These are phyloP conservation scores for Halcyon malimbica DNA, from an alignment of 2,113 vertebrate species.

Conservation along the genomic window DNA sequence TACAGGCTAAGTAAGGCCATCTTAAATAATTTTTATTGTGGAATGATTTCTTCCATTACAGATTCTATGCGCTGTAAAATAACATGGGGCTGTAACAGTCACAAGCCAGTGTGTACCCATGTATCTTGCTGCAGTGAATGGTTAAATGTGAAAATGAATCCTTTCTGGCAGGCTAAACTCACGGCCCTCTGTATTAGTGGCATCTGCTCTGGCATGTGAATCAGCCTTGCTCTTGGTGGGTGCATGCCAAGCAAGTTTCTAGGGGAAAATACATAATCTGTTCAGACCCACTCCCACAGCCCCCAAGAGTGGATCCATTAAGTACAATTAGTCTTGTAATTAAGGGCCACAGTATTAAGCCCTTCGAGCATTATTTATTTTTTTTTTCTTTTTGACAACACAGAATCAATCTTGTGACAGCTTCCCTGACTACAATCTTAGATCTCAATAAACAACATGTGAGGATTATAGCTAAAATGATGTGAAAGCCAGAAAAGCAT, in stretches of 20 bases:
- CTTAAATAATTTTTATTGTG: conserved; percentile 76
- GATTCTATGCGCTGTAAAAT: conserved; percentile 69
- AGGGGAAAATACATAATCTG: background rate
- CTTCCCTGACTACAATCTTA: background rate
- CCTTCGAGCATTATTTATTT: background rate
- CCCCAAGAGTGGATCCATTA: conserved; percentile 3
- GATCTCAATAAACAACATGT: background rate
- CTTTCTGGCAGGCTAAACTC: conserved; percentile 37
- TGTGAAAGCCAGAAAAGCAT: background rate
- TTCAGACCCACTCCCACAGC: background rate
- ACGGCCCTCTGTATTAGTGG: background rate
- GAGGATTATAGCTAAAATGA: background rate
- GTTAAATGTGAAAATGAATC: conserved; percentile 41
- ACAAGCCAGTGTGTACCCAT: conserved; percentile 54
- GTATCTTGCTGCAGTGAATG: conserved; percentile 46
- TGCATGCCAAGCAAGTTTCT: background rate
- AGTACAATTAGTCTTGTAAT: conserved; percentile 36
- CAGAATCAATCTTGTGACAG: conserved; percentile 8
- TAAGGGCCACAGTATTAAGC: conserved; percentile 21
- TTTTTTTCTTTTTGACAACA: conserved; percentile 4
- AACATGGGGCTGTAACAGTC: conserved; percentile 55
- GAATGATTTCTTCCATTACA: conserved; percentile 70
- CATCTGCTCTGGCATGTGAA: conserved; percentile 27
- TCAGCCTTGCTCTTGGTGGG: background rate
- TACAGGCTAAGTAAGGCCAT: conserved; percentile 64